Evolutionary conservation across 1,140 invertebrate genomes (phyloP), one percentile per base, ranked within the genome.

Genomic region (Drosophila parabipectinata): DNA sequence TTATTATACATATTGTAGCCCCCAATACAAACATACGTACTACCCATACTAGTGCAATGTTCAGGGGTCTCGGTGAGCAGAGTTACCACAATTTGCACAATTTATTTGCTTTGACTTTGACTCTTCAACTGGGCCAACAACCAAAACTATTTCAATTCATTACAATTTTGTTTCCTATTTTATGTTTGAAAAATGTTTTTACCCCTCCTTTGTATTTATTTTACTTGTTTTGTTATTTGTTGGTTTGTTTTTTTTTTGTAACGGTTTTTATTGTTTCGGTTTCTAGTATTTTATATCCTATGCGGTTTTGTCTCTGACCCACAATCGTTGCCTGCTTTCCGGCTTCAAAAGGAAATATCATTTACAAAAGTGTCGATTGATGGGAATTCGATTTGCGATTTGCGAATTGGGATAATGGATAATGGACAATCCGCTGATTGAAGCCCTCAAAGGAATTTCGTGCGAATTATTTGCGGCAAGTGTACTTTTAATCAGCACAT

Each of bases 21-120:
- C 30, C 64, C 21, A 53, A 75, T 47, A 61, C 26, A 28, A 28
- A 7, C 26, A 28, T 28, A 28, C 21, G 21, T 21, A 21, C 21
- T 21, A 21, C 21, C 21, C 26, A 6, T 28, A 28, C 26, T 6
- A 28, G 21, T 21, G 21, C 21, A 21, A 41, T 55, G 28, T 71
- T 44, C 54, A 50, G 77, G 56, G 71, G 34, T 14, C 12, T 61
- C 68, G 9, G 9, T 37, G 7, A 10, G 8, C 45, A 60, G 80
- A 63, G 69, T 81, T 69, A 62, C 63, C 59, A 60, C 63, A 81
- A 81, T 87, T 85, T 87, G 67, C 51, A 58, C 78, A 87, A 85
- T 87, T 85, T 81, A 85, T 85, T 85, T 75, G 44, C 71, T 75
- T 76, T 87, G 59, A 51, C 71, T 74, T 75, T 75, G 82, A 85